Base-by-base conservation (phyloP, 1,140 invertebrate species). In the Caenorhabditis elegans region DNA sequence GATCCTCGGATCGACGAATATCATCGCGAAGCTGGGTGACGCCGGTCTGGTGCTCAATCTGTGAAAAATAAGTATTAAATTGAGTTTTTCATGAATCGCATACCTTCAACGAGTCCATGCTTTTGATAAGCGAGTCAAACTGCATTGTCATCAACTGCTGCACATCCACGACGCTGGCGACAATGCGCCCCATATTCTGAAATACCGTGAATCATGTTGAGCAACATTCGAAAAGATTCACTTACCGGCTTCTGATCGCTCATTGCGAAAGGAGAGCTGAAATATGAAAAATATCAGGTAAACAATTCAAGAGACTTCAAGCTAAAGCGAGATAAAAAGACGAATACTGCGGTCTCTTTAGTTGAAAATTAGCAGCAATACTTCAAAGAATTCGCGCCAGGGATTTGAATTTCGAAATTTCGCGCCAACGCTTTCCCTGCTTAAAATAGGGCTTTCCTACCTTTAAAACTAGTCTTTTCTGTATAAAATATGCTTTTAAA, bases 231-330 rank as follows among this genome's bases (percentile, higher is more conserved):
- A 39, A 24, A 22, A 22, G 19, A 8, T 43, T 43, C 39, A 70
- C 60, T 70, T 43, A 70, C 60, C 60, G 60, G 36, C 19, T 70
- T 70, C 19, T 70, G 60, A 39, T 70, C 60, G 60, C 34, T 70
- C 60, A 70, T 70, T n/a, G 43, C 34, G 60, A 22, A n/a, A 43
- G 4, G 36, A 11, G 60, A 70, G 60, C 60, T 70, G 60, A 39
- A 70, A 70, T 3, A n/a, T n/a, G n/a, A n/a, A n/a, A n/a, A n/a
- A n/a, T n/a, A n/a, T n/a, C n/a, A n/a, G n/a, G n/a, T n/a, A n/a
- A n/a, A n/a, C n/a, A n/a, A n/a, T n/a, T n/a, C n/a, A n/a, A n/a
- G n/a, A n/a, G n/a, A n/a, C n/a, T n/a, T n/a, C n/a, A n/a, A n/a
- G n/a, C n/a, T n/a, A n/a, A n/a, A n/a, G n/a, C n/a, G n/a, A n/a